phyloP scores from a whole-genome alignment of 2,797 vertebrate species.

The Amniataba percoides region DNA sequence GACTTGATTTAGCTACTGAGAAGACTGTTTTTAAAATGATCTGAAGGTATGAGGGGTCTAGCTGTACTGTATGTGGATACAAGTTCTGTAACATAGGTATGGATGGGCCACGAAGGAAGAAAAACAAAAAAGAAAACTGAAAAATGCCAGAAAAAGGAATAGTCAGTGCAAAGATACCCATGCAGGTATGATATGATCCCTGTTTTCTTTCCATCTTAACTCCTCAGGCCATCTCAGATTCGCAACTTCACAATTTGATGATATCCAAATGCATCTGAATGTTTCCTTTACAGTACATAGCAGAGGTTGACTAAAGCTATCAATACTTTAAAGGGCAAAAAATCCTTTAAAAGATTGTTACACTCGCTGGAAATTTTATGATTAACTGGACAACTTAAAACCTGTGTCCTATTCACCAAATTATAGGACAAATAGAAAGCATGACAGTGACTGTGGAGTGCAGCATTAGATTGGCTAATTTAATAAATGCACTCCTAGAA shows the following conservation, averaged over 20 bases:
- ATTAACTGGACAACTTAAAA: constrained; percentile 44
- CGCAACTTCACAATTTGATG: not conserved
- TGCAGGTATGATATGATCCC: no score
- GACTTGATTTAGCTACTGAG: no score
- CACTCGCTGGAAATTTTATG: constrained; percentile 7
- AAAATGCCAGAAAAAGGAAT: no score
- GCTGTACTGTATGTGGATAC: no score
- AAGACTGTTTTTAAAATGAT: no score
- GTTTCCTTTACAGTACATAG: not conserved
- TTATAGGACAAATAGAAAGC: constrained; percentile 43
- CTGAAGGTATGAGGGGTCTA: no score
- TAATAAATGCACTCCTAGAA: constrained; percentile 1
- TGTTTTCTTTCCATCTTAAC: not conserved
- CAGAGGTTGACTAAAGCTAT: not conserved
- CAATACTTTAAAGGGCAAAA: constrained; percentile 5
- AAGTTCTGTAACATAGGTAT: no score
- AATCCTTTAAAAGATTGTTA: not conserved
- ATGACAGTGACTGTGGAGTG: constrained; percentile 4
- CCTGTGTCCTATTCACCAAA: constrained; percentile 22
- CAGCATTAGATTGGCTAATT: constrained; percentile 1
- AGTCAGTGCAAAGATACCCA: no score
- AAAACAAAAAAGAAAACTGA: no score
- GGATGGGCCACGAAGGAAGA: no score
- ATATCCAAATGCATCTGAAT: not conserved
- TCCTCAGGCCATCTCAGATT: not conserved